Conservation (phyloP, 2,797 vertebrate genomes). For the Leuciscus waleckii region DNA sequence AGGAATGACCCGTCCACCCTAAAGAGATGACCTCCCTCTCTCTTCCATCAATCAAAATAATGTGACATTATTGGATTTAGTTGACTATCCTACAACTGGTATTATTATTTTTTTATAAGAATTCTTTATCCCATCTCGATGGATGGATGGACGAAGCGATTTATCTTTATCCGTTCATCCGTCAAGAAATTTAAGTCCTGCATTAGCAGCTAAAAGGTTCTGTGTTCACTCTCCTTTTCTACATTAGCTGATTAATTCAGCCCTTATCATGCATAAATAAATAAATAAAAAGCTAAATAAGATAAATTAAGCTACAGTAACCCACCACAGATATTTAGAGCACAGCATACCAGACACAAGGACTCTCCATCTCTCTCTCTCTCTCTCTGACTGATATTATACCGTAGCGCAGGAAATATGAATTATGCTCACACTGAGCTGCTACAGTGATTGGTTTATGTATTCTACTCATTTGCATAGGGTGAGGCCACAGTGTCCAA, state of each 20-base stretch:
- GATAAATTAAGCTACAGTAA: slow-evolving; percentile 18
- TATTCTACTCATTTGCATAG: slow-evolving; percentile 39
- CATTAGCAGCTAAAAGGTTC: slow-evolving; percentile 33
- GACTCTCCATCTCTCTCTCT: slow-evolving; percentile 44
- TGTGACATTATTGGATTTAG: slow-evolving; percentile 68
- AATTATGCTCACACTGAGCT: slow-evolving; percentile 34
- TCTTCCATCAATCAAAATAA: slow-evolving; percentile 72
- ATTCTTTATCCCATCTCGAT: slow-evolving; percentile 10
- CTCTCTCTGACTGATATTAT: slow-evolving; percentile 7
- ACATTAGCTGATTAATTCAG: slow-evolving; percentile 54
- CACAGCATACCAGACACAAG: background rate
- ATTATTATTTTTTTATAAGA: slow-evolving; percentile 25
- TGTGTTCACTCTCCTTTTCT: slow-evolving; percentile 28
- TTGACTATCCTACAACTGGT: slow-evolving; percentile 61
- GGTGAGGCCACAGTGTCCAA: slow-evolving; percentile 34
- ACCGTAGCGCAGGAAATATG: slow-evolving; percentile 21
- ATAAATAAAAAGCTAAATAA: slow-evolving; percentile 15
- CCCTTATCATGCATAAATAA: background rate
- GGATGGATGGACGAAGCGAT: slow-evolving; percentile 8
- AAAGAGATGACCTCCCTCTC: background rate
- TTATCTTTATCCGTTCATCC: slow-evolving; percentile 41
- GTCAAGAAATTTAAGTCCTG: slow-evolving; percentile 32
- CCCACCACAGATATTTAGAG: slow-evolving; percentile 12
- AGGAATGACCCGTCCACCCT: background rate
- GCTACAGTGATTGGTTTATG: slow-evolving; percentile 39